Conservation (phyloP, 1,140 invertebrate genomes). For the Drosophila pandora region DNA sequence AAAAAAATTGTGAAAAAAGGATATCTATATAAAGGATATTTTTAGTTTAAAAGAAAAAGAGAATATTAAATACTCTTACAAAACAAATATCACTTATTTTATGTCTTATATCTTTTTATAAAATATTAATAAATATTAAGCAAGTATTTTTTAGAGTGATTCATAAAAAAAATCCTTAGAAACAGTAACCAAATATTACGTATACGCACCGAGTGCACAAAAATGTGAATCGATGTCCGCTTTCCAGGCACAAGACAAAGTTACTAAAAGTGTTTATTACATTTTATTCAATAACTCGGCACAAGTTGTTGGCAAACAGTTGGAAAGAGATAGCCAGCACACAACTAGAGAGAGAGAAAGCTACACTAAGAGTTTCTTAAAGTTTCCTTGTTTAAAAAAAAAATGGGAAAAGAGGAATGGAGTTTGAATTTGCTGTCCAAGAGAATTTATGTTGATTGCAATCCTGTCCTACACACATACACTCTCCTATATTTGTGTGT, state of each 20-base stretch:
- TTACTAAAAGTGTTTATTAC: slow-evolving; percentile 82
- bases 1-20: neutral
- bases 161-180: neutral
- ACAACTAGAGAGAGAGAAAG: neutral
- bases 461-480: neutral
- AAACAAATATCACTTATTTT: too few species aligned
- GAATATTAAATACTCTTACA: too few species aligned
- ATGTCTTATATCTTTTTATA: too few species aligned
- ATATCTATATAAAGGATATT: too few species aligned
- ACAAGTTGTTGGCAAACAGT: slow-evolving; percentile 14
- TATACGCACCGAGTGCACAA: slow-evolving; percentile 64
- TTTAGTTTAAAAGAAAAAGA: neutral
- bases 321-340: neutral
- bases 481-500: neutral
- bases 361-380: slow-evolving; percentile 25
- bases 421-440: slow-evolving; percentile 9
- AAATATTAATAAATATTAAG: neutral
- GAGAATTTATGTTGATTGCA: slow-evolving; percentile 77
- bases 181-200: slow-evolving; percentile 62
- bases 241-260: slow-evolving; percentile 68
- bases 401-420: slow-evolving; percentile 41
- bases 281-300: slow-evolving; percentile 77
- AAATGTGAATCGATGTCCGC: slow-evolving; percentile 21
- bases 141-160: neutral
- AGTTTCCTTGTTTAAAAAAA: slow-evolving; percentile 70